Conservation (phyloP, 2,797 vertebrate genomes). For the Gymnothorax reevesii region DNA sequence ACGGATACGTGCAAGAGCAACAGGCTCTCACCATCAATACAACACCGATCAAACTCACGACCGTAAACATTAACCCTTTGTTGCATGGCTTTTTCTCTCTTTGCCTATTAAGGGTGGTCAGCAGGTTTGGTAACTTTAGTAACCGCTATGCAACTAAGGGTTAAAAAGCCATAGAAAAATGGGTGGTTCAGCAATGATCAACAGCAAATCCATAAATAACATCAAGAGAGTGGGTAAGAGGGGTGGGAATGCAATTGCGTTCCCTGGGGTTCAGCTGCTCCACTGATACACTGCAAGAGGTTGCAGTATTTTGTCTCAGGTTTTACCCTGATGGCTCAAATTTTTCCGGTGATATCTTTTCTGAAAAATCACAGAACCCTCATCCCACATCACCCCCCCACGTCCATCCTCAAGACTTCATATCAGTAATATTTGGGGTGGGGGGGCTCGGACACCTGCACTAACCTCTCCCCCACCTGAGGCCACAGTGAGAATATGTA, state of each 20-base stretch:
- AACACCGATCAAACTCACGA: too few species aligned
- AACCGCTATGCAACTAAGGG: too few species aligned
- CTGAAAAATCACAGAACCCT: neutral
- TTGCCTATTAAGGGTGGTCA: too few species aligned
- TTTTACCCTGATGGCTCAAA: neutral
- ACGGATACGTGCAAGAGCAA: too few species aligned
- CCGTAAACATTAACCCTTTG: too few species aligned
- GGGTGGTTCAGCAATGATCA: neutral
- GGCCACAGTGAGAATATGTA: neutral
- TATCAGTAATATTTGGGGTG: neutral
- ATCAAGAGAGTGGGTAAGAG: neutral
- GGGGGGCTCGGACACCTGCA: neutral
- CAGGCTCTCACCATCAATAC: too few species aligned
- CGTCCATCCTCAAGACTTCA: neutral
- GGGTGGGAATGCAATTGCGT: neutral
- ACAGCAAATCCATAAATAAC: neutral
- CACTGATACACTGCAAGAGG: neutral
- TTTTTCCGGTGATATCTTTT: neutral
- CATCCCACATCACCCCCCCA: neutral
- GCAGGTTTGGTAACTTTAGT: too few species aligned
- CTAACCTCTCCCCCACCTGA: neutral
- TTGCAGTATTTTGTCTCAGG: neutral
- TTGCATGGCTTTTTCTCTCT: too few species aligned
- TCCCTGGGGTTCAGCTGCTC: neutral
- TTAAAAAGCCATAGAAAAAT: neutral